Base-by-base conservation (phyloP, 2,797 vertebrate species). In the Selene dorsalis region DNA sequence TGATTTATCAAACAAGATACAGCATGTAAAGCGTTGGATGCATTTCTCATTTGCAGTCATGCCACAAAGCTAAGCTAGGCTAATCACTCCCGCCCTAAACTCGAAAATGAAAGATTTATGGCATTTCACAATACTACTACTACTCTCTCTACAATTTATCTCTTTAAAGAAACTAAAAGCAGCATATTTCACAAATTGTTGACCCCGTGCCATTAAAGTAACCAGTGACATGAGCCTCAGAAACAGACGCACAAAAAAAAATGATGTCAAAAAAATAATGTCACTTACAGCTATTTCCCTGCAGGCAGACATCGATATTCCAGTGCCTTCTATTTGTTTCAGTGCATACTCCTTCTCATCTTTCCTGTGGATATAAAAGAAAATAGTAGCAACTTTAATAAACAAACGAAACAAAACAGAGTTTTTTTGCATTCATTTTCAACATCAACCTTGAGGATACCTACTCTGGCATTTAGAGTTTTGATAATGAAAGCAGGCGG, bases 311-410 rank as follows among this genome's bases (percentile, higher is more conserved):
- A 99, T 99, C 81, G 98, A 99, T 94, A 99, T 99, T 90, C 98
- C 98, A 94, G 98, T 99, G 93, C 98, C 98, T 98, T 99, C 98
- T 84, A 99, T 99, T 94, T 99, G 98, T 95, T 99, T 99, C 94
- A 99, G 94, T 93, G 98, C 98, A 94, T 99, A 99, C 73, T 99
- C 98, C 93, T 98, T 99, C 91, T 98, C 97, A 93, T 99, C 98
- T 90, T 97, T 98, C 95, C 98, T 99, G 96, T 62, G 45, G 78
- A 88, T 45, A 84, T 1, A 85, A 74, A 84, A 86, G 39, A 73
- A 59, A 59, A 77, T 2, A 6, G 24, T 35, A 48, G 13, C 2
- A 52, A 35, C 10, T 48, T 84, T 77, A 87, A 5, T 38, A 41
- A 39, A 74, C 32, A 62, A 39, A 35, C 32, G 9, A 35, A 35